Evolutionary conservation across 2,113 vertebrate genomes (phyloP).

Genomic region (Gasterosteus aculeatus): DNA sequence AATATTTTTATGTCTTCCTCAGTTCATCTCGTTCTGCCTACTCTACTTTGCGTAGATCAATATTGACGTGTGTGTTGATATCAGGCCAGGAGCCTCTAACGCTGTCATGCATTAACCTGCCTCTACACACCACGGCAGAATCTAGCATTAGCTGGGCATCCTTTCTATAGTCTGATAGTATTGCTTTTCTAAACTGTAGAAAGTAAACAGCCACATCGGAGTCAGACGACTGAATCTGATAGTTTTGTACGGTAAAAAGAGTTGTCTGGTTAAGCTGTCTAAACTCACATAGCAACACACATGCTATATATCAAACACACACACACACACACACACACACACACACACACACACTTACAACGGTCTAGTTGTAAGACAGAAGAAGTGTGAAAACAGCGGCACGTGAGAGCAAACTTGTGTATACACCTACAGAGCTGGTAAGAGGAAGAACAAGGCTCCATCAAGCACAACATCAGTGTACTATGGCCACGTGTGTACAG

Average conservation of each 20-base stretch:
- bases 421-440: slow-evolving; percentile 20
- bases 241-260: neutral
- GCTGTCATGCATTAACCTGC: neutral
- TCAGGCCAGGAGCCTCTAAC: neutral
- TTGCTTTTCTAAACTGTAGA: neutral
- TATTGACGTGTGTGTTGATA: neutral
- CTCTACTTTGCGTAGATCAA: neutral
- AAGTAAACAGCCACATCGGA: neutral
- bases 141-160: neutral
- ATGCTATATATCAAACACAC: neutral
- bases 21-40: neutral
- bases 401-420: slow-evolving; percentile 61
- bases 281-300: neutral
- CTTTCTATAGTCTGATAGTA: neutral
- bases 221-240: neutral
- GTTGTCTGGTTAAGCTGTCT: neutral
- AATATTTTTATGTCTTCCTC: neutral
- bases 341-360: neutral
- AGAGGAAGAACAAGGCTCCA: slow-evolving; percentile 43
- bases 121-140: neutral
- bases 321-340: neutral
- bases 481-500: slow-evolving; percentile 29
- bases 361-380: neutral
- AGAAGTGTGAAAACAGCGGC: slow-evolving; percentile 38
- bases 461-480: slow-evolving; percentile 20